Base-by-base conservation (phyloP, 2,888 invertebrate genomes). In the Sphecodes monilicornis region DNA sequence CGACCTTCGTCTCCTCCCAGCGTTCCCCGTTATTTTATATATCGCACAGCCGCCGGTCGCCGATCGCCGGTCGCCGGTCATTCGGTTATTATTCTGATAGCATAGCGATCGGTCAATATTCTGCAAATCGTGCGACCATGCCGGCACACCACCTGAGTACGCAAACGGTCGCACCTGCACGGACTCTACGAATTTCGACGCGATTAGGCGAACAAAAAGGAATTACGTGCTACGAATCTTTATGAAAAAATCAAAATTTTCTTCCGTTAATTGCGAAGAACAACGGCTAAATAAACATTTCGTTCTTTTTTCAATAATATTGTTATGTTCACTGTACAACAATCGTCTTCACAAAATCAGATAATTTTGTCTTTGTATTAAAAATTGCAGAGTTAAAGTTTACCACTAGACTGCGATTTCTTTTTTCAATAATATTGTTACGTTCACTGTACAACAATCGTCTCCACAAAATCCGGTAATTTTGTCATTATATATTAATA, bases 11-110 rank as follows among this genome's bases (percentile, higher is more conserved):
- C 74, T 79, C 84, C 81, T 86, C 84, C 82, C 36, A 78, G 26
- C 50, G 69, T 80, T 74, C 75, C 46, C 86, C 89, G 86, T 89
- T 89, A 87, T 86, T 89, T 89, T 79, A 43, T 89, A 87, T 89
- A 89, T 82, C 84, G 73, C 69, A 41, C 46, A 78, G 76, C 39
- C 77, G 60, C 41, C 57, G 18, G 29, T 60, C 13, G 64, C 32
- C 60, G 18, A 8, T 57, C 72, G 72, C 32, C 75, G 54, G 39
- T 41, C 11, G 73, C 68, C 68, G 78, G 75, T 50, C 82, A 80
- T 76, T 77, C 88, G 64, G 81, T 89, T 87, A 80, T 86, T 85
- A 89, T 89, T 87, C 86, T 79, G 74, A 81, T 76, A 89, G 87
- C 89, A 88, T 82, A 43, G 39, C 82, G 73, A 85, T 68, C 83